phyloP scores from a whole-genome alignment of 2,888 invertebrate species.

The Drosophila hawaiiensis region DNA sequence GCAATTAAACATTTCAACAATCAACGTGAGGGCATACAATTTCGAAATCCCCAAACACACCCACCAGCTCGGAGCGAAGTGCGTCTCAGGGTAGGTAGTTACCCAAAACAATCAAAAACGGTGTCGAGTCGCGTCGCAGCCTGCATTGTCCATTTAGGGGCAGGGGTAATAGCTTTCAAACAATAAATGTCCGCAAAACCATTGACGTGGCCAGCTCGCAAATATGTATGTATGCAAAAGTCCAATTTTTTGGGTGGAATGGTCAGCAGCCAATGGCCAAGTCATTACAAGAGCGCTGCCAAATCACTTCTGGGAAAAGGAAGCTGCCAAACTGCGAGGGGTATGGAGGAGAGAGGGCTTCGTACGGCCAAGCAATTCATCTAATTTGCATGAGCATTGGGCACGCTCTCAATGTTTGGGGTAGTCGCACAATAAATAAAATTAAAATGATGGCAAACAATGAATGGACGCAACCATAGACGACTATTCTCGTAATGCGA shows the following conservation, averaged over 20 bases:
- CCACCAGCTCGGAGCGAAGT: neutral
- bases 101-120: constrained; percentile 82
- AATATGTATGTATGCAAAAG: constrained; percentile 55
- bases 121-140: constrained; percentile 74
- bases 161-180: constrained; percentile 85
- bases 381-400: constrained; percentile 83
- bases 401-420: constrained; percentile 43
- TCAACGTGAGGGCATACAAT: constrained; percentile 69
- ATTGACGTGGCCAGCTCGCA: constrained; percentile 83
- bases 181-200: constrained; percentile 85
- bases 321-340: constrained; percentile 43
- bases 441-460: constrained; percentile 85
- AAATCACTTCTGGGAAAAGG: constrained; percentile 35
- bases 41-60: constrained; percentile 17
- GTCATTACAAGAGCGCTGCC: constrained; percentile 78
- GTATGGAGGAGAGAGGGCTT: constrained; percentile 10
- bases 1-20: constrained; percentile 79
- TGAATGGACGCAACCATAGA: constrained; percentile 55
- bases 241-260: constrained; percentile 35
- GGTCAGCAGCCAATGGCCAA: constrained; percentile 72
- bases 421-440: constrained; percentile 85
- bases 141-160: constrained; percentile 47
- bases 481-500: constrained; percentile 75
- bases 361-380: constrained; percentile 82
- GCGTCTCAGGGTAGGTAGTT: constrained; percentile 50